These are phyloP conservation scores for Equus przewalskii DNA, from an alignment of 2,113 vertebrate genomes.

Conservation along the genomic window DNA sequence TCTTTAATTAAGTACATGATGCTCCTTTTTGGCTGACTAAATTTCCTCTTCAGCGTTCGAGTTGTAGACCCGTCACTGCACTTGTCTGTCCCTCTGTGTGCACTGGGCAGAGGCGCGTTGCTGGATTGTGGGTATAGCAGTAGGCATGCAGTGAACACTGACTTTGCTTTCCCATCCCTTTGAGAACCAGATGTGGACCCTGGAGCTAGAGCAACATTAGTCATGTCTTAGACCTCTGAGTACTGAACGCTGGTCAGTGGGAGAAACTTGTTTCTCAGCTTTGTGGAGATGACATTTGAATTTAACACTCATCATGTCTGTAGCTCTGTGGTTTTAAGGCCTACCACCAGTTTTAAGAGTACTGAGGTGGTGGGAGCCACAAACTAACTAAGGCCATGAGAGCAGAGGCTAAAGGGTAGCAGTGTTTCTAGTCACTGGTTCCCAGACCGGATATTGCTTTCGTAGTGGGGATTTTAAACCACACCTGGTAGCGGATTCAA, in stretches of 20 bases:
- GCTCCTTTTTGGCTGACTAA: neutral
- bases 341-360: neutral
- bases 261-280: neutral
- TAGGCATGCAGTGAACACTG: neutral
- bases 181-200: neutral
- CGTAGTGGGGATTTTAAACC: neutral
- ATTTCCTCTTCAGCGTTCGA: neutral
- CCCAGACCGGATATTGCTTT: neutral
- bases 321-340: neutral
- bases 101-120: neutral
- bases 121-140: neutral
- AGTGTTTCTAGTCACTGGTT: neutral
- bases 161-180: neutral
- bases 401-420: neutral
- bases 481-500: neutral
- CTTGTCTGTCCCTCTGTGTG: neutral
- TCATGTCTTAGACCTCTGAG: neutral
- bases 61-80: neutral
- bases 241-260: neutral
- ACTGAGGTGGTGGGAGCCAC: neutral
- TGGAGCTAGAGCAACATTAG: neutral
- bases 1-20: neutral
- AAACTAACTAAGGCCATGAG: neutral
- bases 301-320: neutral
- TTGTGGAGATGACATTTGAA: neutral